Percentiles rank a stretch among this genome's conserved stretches.
These are phyloP conservation scores for Aphelinus certus DNA, from an alignment of 1,140 invertebrate genomes.

Conservation along the genomic window DNA sequence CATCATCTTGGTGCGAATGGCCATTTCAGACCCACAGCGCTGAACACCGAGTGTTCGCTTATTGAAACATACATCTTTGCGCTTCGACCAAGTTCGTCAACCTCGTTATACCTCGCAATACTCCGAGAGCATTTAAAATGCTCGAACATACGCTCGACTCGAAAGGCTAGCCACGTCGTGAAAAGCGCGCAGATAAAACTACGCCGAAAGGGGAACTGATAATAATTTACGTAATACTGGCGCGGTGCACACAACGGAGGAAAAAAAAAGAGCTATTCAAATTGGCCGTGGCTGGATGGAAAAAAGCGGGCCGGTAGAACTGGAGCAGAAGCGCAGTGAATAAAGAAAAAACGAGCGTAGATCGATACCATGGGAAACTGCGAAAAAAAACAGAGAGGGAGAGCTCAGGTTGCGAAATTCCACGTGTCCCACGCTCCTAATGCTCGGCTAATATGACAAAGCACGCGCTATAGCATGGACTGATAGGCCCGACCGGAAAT, in stretches of 20 bases:
- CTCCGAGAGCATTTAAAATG: too few species aligned
- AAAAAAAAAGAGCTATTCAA: neutral
- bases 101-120: too few species aligned
- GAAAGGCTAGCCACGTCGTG: too few species aligned
- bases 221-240: conserved; percentile 17
- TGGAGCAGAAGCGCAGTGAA: conserved; percentile 20
- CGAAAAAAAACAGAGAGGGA: conserved; percentile 12
- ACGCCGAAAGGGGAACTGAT: neutral
- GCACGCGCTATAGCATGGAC: neutral
- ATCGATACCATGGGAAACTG: conserved; percentile 15
- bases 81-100: too few species aligned
- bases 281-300: neutral
- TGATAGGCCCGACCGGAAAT: conserved; percentile 37
- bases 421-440: conserved; percentile 37
- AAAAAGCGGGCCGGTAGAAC: conserved; percentile 8
- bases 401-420: conserved; percentile 26
- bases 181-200: too few species aligned
- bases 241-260: neutral
- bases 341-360: neutral
- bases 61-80: too few species aligned
- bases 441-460: conserved; percentile 6
- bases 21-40: too few species aligned
- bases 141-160: too few species aligned
- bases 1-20: too few species aligned
- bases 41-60: too few species aligned